Conservation (phyloP, 2,797 vertebrate genomes). For the Melanogrammus aeglefinus region DNA sequence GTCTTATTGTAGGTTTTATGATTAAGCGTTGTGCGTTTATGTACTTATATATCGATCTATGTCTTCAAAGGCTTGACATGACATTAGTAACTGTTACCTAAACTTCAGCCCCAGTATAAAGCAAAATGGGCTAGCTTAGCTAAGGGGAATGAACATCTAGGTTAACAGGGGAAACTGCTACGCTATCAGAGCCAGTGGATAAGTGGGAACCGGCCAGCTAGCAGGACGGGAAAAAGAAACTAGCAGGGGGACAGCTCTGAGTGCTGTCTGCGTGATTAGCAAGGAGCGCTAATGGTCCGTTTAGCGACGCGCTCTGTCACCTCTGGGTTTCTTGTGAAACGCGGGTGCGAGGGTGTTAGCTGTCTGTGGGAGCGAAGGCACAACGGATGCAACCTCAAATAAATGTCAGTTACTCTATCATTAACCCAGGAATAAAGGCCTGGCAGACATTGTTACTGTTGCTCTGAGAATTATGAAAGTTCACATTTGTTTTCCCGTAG, state of each 20-base stretch:
- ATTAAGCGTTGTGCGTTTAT: background rate
- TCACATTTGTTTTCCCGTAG: background rate
- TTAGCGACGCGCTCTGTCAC: background rate
- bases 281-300: background rate
- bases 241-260: background rate
- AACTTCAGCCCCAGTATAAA: background rate
- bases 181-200: background rate
- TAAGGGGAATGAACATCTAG: background rate
- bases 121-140: background rate
- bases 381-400: background rate
- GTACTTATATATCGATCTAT: background rate
- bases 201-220: background rate
- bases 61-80: too few relatives aligned
- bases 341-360: background rate
- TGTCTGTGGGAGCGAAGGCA: background rate
- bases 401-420: too few relatives aligned
- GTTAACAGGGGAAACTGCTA: background rate
- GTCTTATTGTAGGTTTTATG: background rate
- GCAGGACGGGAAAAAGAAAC: background rate
- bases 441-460: background rate
- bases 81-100: too few relatives aligned
- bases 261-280: background rate
- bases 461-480: background rate
- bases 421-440: background rate
- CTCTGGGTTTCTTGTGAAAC: background rate